Evolutionary conservation across 2,797 vertebrate species (phyloP).

Genomic region (Thamnophis elegans): DNA sequence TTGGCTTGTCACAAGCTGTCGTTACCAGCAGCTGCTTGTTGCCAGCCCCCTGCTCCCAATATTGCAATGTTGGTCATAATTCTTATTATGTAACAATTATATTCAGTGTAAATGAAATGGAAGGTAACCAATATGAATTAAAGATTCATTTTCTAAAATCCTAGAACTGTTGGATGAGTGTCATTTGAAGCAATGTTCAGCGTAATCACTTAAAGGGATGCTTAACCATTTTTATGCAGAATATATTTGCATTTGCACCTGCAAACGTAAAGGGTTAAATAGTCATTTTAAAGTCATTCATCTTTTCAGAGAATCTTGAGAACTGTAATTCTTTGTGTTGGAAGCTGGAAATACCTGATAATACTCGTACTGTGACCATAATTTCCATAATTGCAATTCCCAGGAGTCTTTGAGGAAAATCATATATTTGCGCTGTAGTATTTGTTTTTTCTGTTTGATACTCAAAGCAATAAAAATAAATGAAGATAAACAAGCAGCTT

Average conservation of each 20-base stretch:
- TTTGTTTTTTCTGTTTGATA: neutral
- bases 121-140: slow-evolving; percentile 8
- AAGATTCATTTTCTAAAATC: neutral
- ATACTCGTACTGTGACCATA: neutral
- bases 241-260: neutral
- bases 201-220: slow-evolving; percentile 10
- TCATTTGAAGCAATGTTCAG: neutral
- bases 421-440: neutral
- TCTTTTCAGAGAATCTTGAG: neutral
- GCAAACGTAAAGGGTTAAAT: neutral
- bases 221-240: slow-evolving; percentile 42
- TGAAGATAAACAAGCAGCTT: neutral
- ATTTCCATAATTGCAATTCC: neutral
- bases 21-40: neutral
- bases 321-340: neutral
- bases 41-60: too few species aligned
- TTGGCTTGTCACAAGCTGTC: slow-evolving; percentile 29
- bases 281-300: neutral
- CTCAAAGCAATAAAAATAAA: neutral
- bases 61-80: neutral
- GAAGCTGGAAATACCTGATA: neutral
- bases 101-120: slow-evolving; percentile 30
- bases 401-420: neutral
- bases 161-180: neutral
- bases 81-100: neutral